These are phyloP conservation scores for Poeciliopsis turrubarensis DNA, from an alignment of 2,113 vertebrate species.

Conservation along the genomic window DNA sequence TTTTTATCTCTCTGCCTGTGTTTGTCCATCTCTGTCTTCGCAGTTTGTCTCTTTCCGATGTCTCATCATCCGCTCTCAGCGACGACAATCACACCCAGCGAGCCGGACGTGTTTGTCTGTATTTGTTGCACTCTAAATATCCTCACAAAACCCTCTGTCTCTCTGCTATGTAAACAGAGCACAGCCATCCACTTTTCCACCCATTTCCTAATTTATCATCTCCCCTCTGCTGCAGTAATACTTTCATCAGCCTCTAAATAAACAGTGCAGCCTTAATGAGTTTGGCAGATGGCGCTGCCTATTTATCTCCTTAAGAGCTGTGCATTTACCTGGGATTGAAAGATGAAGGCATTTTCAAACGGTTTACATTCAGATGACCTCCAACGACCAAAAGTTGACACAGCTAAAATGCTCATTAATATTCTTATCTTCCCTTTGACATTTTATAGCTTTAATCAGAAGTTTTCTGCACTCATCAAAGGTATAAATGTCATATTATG, in stretches of 20 bases:
- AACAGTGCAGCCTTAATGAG: slow-evolving; percentile 20
- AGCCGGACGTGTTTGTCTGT: slow-evolving; percentile 16
- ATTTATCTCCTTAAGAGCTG: slow-evolving; percentile 9
- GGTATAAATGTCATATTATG: too few relatives aligned
- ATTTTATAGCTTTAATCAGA: too few relatives aligned
- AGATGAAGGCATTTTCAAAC: slow-evolving; percentile 7
- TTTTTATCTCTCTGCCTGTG: not conserved
- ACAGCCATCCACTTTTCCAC: slow-evolving; percentile 12
- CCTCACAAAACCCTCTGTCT: slow-evolving; percentile 16
- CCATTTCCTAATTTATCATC: slow-evolving; percentile 30
- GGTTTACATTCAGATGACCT: slow-evolving; percentile 11
- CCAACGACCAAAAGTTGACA: not conserved
- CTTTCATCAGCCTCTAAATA: slow-evolving; percentile 37
- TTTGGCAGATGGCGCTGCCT: slow-evolving; percentile 21
- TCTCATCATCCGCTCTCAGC: slow-evolving; percentile 23
- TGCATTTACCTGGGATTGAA: slow-evolving; percentile 3
- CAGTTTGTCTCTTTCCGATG: slow-evolving; percentile 14
- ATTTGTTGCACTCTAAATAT: slow-evolving; percentile 13
- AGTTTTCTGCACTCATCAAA: too few relatives aligned
- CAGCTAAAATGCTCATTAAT: not conserved
- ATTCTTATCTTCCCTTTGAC: not conserved
- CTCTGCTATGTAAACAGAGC: slow-evolving; percentile 2
- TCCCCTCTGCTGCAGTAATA: slow-evolving; percentile 22
- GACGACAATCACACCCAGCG: slow-evolving; percentile 4
- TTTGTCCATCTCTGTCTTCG: slow-evolving; percentile 21